Evolutionary conservation across 2,113 vertebrate species (phyloP), one percentile per base, ranked within the genome.

Genomic region (Burhinus bistriatus): DNA sequence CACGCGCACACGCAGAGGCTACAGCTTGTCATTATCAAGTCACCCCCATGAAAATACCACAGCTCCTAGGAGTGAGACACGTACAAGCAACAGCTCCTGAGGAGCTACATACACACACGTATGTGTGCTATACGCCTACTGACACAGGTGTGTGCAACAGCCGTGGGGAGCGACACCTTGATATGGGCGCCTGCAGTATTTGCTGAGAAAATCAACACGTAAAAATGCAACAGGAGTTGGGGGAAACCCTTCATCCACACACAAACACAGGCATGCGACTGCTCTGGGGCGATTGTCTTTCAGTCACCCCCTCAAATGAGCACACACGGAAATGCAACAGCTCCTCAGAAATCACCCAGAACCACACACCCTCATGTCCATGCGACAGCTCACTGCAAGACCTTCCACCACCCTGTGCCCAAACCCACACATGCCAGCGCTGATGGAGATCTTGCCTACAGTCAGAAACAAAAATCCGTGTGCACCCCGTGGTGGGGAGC

Each of bases 341-440:
- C 59, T 83, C 61, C 62, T 83, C 62, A 61, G 75, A 49, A 66
- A 80, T 14, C 27, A 29, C 57, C 47, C 3, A 0, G 25, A 71
- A 44, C 61, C 38, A 52, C 38, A 12, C 6, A n/a, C 4, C 29
- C 22, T 64, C 38, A 17, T 2, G 0, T 17, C 49, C 3, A 1
- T 36, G 14, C 57, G 40, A 57, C 49, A 44, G 19, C 8, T 59
- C 58, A 9, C 52, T 36, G 30, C 27, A 26, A 59, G 45, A 68
- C 22, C 34, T 65, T 71, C 34, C 38, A 32, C 14, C 22, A 54
- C 26, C 15, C 55, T 18, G 0, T 22, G 2, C 44, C 34, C 51
- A 68, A 59, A 45, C 8, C 22, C 22, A 51, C 42, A 12, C 2
- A 2, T 52, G 70, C 70, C 75, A 23, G 44, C 1, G 0, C 15